phyloP scores from a whole-genome alignment of 2,888 invertebrate genomes.

The Ormyrus labotus region DNA sequence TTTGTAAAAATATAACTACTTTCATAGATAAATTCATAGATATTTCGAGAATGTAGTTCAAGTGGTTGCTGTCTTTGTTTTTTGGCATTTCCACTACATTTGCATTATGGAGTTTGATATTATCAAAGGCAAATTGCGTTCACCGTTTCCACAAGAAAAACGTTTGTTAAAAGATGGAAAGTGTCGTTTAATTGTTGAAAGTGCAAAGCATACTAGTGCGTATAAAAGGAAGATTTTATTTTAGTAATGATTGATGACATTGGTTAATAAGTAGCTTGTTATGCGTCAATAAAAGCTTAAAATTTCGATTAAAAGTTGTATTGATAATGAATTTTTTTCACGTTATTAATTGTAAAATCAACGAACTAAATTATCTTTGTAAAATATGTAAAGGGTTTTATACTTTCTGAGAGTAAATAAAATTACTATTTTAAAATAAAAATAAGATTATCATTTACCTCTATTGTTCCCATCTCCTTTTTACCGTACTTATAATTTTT shows the following conservation, averaged over 20 bases:
- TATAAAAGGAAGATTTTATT: no score
- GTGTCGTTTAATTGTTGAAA: neutral
- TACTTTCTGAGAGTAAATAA: no score
- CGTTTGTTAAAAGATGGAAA: slow-evolving; percentile 6
- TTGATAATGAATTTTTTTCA: neutral
- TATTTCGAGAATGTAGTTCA: slow-evolving; percentile 6
- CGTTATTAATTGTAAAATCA: no score
- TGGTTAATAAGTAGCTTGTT: no score
- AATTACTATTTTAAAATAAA: no score
- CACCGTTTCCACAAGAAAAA: slow-evolving; percentile 9
- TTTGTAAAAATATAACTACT: neutral
- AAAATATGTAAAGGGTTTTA: no score
- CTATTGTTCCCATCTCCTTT: no score
- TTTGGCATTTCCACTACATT: slow-evolving; percentile 6
- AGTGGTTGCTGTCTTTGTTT: slow-evolving; percentile 12
- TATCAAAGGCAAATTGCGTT: slow-evolving; percentile 19
- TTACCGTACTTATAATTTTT: no score
- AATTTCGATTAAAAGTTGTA: neutral
- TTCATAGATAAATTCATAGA: neutral
- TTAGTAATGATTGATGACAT: no score
- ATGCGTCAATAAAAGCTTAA: neutral
- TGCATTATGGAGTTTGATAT: neutral
- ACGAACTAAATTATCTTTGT: no score
- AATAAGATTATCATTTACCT: no score
- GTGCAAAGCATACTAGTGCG: no score